Conservation (phyloP, 2,888 invertebrate genomes). For the Furcula furcula region DNA sequence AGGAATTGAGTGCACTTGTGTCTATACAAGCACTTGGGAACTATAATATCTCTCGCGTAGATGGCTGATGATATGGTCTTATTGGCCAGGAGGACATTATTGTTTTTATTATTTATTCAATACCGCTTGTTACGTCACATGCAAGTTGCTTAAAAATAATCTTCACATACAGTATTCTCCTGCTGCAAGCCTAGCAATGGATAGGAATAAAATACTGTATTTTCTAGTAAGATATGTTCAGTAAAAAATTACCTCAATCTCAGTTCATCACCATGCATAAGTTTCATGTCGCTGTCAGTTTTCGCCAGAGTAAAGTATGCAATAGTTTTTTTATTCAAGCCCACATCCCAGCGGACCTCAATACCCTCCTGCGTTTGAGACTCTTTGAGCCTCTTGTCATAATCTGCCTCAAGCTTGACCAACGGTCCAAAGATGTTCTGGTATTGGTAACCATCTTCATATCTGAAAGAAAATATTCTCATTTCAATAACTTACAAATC, state of each 20-base stretch:
- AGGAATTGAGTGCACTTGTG: too few species aligned
- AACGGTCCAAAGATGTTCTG: constrained; percentile 98
- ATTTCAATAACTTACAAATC: too few species aligned
- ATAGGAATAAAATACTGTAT: too few species aligned
- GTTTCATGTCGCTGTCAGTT: constrained; percentile 98
- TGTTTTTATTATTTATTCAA: too few species aligned
- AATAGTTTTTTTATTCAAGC: constrained; percentile 98
- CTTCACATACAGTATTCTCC: too few species aligned
- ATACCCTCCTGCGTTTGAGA: constrained; percentile 99
- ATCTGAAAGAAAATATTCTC: constrained; percentile 80
- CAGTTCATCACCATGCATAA: constrained; percentile 99
- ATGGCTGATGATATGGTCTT: too few species aligned
- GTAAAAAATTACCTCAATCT: constrained; percentile 83
- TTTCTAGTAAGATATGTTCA: background rate
- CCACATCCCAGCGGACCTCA: constrained; percentile 99
- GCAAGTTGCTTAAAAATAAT: too few species aligned
- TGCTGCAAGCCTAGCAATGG: too few species aligned
- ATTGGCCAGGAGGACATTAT: too few species aligned
- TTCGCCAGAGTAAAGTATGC: constrained; percentile 98
- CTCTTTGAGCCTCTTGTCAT: constrained; percentile 98
- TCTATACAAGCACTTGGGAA: too few species aligned
- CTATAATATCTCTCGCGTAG: too few species aligned
- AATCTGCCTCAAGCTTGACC: constrained; percentile 98
- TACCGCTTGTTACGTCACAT: too few species aligned
- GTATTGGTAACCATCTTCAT: constrained; percentile 99